These are phyloP conservation scores for Podarcis raffonei DNA, from an alignment of 2,113 vertebrate species.

Conservation along the genomic window DNA sequence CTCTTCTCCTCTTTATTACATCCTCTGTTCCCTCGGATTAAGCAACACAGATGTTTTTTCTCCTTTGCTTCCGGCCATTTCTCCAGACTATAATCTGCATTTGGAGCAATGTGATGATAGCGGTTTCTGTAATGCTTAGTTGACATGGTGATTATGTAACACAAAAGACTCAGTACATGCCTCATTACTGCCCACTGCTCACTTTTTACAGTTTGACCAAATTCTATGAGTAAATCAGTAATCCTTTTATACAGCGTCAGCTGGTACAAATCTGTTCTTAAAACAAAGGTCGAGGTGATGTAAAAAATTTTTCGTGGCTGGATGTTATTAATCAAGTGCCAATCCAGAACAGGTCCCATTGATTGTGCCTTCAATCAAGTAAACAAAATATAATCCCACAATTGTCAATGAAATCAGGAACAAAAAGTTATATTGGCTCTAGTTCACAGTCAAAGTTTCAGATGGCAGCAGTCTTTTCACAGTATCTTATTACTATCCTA, in stretches of 20 bases:
- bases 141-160: not conserved
- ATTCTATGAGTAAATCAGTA: not conserved
- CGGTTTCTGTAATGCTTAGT: not conserved
- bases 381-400: not conserved
- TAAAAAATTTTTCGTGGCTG: not conserved
- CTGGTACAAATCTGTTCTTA: not conserved
- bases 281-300: not conserved
- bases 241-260: not conserved
- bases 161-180: not conserved
- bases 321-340: not conserved
- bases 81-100: not conserved
- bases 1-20: not conserved
- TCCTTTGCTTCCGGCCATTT: not conserved
- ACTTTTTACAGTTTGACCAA: not conserved
- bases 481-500: not conserved
- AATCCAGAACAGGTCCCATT: not conserved
- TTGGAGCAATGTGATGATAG: not conserved
- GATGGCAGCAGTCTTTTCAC: not conserved
- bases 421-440: not conserved
- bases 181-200: not conserved
- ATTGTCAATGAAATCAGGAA: not conserved
- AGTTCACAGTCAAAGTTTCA: not conserved
- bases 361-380: not conserved
- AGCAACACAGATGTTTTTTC: too few relatives aligned
- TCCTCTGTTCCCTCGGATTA: not conserved